phyloP scores from a whole-genome alignment of 2,888 invertebrate species.

The Ethmia dodecea region DNA sequence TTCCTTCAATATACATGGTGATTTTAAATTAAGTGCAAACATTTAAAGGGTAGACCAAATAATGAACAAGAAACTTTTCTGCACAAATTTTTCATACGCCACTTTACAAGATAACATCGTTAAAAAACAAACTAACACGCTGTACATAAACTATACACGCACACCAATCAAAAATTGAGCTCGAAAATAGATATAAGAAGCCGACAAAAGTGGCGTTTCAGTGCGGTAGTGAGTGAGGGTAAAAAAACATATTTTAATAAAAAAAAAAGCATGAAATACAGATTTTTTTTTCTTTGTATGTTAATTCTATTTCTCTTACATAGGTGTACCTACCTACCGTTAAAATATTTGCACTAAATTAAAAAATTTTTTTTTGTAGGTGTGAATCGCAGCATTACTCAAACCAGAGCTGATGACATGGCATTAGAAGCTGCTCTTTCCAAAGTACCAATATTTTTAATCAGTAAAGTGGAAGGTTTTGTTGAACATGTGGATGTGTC shows the following conservation, averaged over 20 bases:
- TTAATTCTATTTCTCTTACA: background rate
- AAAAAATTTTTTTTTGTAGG: conserved; percentile 27
- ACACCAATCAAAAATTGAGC: no score
- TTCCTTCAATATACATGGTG: background rate
- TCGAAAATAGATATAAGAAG: no score
- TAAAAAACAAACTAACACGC: no score
- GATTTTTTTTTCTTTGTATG: background rate
- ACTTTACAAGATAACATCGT: background rate
- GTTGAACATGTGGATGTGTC: conserved; percentile 37
- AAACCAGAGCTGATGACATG: conserved; percentile 25
- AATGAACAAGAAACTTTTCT: background rate
- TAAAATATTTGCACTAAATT: background rate
- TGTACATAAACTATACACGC: no score
- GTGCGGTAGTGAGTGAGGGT: no score
- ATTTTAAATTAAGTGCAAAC: no score
- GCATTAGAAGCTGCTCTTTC: conserved; percentile 20
- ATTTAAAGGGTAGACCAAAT: no score
- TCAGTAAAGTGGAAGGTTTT: conserved; percentile 24
- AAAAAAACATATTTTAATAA: no score
- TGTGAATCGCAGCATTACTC: conserved; percentile 22
- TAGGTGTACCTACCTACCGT: background rate
- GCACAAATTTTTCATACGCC: background rate
- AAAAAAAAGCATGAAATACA: no score
- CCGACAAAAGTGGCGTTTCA: no score
- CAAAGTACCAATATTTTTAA: conserved; percentile 36